A percentile compares a stretch with the other conserved stretches of the same genome.
Evolutionary conservation across 1,140 invertebrate genomes (phyloP).

Genomic region (Anoplophora glabripennis): DNA sequence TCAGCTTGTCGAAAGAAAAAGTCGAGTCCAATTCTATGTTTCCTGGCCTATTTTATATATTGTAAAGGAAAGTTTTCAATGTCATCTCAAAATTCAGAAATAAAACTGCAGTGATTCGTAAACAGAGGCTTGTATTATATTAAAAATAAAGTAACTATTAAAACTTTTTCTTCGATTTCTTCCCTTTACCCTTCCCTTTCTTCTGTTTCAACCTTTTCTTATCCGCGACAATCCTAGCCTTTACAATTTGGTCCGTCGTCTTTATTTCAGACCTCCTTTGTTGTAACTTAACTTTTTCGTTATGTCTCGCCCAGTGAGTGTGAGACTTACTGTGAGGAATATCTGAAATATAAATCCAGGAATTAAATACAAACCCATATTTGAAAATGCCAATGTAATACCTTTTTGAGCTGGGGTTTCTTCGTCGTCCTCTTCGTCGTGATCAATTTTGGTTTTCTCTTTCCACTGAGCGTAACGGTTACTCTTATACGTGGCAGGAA

Average conservation of each 20-base stretch:
- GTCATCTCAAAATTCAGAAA: not conserved
- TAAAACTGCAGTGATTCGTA: not conserved
- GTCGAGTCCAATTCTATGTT: no score
- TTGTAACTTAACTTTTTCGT: conserved; percentile 58
- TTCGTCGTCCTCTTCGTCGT: conserved; percentile 57
- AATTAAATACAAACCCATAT: not conserved
- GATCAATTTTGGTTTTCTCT: conserved; percentile 72
- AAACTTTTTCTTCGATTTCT: conserved; percentile 8
- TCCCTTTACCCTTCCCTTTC: conserved; percentile 43
- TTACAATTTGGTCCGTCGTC: conserved; percentile 68
- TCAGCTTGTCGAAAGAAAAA: no score
- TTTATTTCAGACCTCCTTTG: conserved; percentile 58
- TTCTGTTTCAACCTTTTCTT: conserved; percentile 49
- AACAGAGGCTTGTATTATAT: not conserved
- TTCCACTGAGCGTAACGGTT: conserved; percentile 87
- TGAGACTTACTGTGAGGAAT: conserved; percentile 46
- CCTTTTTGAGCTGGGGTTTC: conserved; percentile 13
- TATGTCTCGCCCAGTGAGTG: conserved; percentile 61
- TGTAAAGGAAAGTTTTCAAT: no score
- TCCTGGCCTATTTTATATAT: no score
- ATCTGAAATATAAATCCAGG: not conserved
- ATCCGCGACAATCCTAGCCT: conserved; percentile 59
- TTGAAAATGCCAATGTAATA: not conserved
- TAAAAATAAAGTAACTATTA: not conserved
- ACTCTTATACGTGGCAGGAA: conserved; percentile 90